Conservation (phyloP, 2,113 vertebrate species). For the Leucoraja erinaceus region DNA sequence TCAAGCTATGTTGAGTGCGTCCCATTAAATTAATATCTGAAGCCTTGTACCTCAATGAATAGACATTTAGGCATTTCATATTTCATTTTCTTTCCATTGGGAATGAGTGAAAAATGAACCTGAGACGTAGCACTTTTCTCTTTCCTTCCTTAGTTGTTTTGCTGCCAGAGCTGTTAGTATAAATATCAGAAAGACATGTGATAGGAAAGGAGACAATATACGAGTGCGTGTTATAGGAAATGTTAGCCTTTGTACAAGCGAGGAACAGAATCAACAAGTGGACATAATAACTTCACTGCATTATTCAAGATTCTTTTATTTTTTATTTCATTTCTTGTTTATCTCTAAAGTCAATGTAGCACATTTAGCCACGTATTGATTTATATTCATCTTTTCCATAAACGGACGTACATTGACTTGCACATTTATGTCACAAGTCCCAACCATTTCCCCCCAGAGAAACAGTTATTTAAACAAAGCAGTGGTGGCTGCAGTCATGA, state of each 20-base stretch:
- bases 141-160: not conserved
- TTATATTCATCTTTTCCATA: not conserved
- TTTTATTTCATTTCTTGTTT: conserved; percentile 4
- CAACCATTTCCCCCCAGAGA: not conserved
- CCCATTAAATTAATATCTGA: not conserved
- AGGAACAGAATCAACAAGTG: not conserved
- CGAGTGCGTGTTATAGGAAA: not conserved
- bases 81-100: not conserved
- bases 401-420: not conserved
- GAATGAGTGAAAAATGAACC: not conserved
- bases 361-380: not conserved
- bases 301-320: not conserved
- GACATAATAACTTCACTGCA: too few species aligned
- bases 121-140: not conserved
- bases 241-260: not conserved
- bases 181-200: not conserved
- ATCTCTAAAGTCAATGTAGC: not conserved
- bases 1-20: not conserved
- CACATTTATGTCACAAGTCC: not conserved
- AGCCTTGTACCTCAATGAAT: not conserved
- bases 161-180: not conserved
- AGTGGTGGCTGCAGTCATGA: not conserved
- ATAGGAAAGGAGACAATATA: not conserved
- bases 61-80: not conserved
- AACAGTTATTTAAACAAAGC: not conserved